Base-by-base conservation (phyloP, 2,113 vertebrate species). In the Charadrius vociferus region DNA sequence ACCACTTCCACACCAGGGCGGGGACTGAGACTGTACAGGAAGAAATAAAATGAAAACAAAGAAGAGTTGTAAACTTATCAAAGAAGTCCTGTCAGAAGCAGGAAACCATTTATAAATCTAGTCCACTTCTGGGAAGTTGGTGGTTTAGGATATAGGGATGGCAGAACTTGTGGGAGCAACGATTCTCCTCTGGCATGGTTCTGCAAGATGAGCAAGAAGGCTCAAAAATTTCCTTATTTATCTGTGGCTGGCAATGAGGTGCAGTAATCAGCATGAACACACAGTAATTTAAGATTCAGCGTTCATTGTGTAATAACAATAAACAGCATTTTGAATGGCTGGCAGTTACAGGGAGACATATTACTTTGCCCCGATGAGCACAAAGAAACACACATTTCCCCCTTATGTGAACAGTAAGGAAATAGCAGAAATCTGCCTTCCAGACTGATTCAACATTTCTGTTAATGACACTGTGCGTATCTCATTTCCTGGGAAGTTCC, bases 21-120 rank as follows among this genome's bases (percentile, higher is more conserved):
- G 62, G 58, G 83, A 17, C 77, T 95, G 63, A 81, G 62, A 15
- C 66, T 37, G 61, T 37, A 62, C 70, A 72, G 93, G 95, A 91
- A 93, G 83, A 95, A 95, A 95, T 91, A 82, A 91, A 30, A 61
- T 53, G 62, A 86, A 89, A 77, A 93, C 73, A 95, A 97, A 97
- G 78, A 45, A 12, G 0, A 84, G 81, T 41, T 65, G 83, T 96
- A 95, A 93, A 88, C 80, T 84, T 72, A 45, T 61, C 53, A 9
- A 47, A 83, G 53, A 58, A 37, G 30, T 4, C 27, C 9, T 82
- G 77, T 73, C 70, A 75, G 43, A 68, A 86, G 36, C 88, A 79
- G 94, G 91, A 96, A 97, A 87, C 1, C 8, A 14, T 84, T 89
- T 92, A 72, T 92, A 94, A 94, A 81, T 6, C 59, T 52, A 67